Base-by-base conservation (phyloP, 1,140 invertebrate genomes). In the Drosophila ercepeae region DNA sequence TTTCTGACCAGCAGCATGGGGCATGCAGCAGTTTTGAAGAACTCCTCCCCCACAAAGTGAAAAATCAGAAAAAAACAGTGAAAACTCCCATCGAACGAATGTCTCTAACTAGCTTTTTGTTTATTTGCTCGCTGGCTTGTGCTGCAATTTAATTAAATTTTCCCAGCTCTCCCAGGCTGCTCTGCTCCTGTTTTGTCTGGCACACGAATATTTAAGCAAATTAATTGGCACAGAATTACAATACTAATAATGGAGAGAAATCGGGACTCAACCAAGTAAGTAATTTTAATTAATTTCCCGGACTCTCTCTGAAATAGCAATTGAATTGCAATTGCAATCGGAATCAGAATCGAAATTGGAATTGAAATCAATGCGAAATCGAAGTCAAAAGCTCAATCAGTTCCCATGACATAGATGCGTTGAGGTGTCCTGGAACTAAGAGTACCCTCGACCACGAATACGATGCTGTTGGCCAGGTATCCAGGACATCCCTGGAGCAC, bases 221-320 rank as follows among this genome's bases (percentile, higher is more conserved):
- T 78, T 78, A 74, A 78, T 78, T 73, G 68, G 54, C 36, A 42
- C 46, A 29, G 11, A 13, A 14, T 11, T 9, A 39, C 36, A 14
- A 16, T 16, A 39, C 36, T 34, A 53, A 61, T 61, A 49, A 61
- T 48, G n/a, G n/a, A 72, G 55, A 63, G 45, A 42, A 78, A 68
- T 63, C 65, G 70, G 64, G 58, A 45, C 53, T 4, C n/a, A 39
- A 5, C 36, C n/a, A 16, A 39, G 68, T 58, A 64, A 70, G 75
- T 79, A 78, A 79, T 79, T 79, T 79, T 75, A 79, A 79, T 79
- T 79, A 78, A 75, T 78, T 78, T 78, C 52, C 60, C 55, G 19
- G 25, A 25, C 61, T 9, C 29, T 9, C 9, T 0, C 29, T 32
- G 25, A 5, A 27, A 27, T 7, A 4, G 25, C 6, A 27, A 27